phyloP scores from a whole-genome alignment of 2,113 vertebrate genomes.

The Camelus bactrianus region DNA sequence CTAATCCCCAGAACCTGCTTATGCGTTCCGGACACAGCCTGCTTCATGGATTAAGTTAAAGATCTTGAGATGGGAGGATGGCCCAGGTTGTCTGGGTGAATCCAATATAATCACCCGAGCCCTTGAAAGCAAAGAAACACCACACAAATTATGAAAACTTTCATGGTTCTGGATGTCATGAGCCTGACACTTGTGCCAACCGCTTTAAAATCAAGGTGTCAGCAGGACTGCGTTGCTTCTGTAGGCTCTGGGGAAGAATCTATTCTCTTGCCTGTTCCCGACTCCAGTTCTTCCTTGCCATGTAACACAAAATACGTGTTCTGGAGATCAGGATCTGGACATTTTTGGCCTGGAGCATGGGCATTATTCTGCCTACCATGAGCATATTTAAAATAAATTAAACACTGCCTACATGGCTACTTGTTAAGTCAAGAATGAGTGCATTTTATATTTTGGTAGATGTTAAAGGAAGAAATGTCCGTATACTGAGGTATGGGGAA shows the following conservation, averaged over 20 bases:
- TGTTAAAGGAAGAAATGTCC: neutral
- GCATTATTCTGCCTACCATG: neutral
- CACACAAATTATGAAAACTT: neutral
- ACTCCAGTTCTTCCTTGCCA: neutral
- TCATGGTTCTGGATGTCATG: neutral
- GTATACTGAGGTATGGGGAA: neutral
- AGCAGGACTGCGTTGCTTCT: neutral
- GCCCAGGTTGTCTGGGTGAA: neutral
- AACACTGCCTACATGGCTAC: neutral
- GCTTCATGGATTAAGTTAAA: neutral
- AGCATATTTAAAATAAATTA: too few relatives aligned
- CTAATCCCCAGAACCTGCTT: neutral
- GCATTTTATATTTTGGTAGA: neutral
- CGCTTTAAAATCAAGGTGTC: neutral
- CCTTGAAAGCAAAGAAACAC: neutral
- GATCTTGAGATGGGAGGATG: neutral
- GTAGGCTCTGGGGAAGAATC: too few relatives aligned
- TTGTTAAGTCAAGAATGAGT: neutral
- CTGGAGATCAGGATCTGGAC: neutral
- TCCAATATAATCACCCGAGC: neutral
- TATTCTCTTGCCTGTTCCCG: neutral
- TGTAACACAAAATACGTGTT: neutral
- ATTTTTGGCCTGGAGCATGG: fast-evolving
- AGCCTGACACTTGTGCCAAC: neutral
- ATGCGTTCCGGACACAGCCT: too few relatives aligned